Percentiles rank a stretch among this genome's conserved stretches.
Evolutionary conservation across 2,113 vertebrate species (phyloP).

Genomic region (Passer domesticus): DNA sequence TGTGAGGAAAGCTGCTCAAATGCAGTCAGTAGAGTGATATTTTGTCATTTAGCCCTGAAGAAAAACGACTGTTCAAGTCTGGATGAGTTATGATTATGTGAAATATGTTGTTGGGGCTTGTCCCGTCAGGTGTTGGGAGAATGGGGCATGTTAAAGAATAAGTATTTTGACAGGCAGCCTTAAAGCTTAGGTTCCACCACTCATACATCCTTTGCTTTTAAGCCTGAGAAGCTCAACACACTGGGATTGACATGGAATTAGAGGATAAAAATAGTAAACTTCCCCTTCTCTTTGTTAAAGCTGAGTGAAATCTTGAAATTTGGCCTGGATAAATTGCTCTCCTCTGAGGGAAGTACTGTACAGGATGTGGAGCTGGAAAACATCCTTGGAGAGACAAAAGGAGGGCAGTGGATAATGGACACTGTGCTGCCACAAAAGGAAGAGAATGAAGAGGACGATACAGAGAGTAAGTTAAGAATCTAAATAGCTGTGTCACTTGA

Average conservation of each 20-base stretch:
- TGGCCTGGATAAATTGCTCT: slow-evolving; percentile 88
- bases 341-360: slow-evolving; percentile 83
- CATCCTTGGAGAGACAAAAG: slow-evolving; percentile 82
- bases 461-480: slow-evolving; percentile 62
- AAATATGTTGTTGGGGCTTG: not conserved
- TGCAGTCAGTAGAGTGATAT: not conserved
- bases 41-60: not conserved
- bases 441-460: slow-evolving; percentile 51
- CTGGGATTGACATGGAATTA: not conserved
- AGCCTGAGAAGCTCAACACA: not conserved
- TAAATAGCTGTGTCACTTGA: not conserved
- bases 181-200: not conserved
- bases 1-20: not conserved
- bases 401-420: slow-evolving; percentile 80
- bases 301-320: slow-evolving; percentile 91
- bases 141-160: not conserved
- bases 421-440: slow-evolving; percentile 18
- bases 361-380: slow-evolving; percentile 81
- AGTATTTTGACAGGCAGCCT: not conserved
- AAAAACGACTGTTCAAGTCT: not conserved
- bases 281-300: slow-evolving; percentile 67
- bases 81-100: not conserved
- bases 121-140: not conserved
- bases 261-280: not conserved
- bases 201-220: not conserved